Base-by-base conservation (phyloP, 2,797 vertebrate genomes). In the Chiloscyllium punctatum region DNA sequence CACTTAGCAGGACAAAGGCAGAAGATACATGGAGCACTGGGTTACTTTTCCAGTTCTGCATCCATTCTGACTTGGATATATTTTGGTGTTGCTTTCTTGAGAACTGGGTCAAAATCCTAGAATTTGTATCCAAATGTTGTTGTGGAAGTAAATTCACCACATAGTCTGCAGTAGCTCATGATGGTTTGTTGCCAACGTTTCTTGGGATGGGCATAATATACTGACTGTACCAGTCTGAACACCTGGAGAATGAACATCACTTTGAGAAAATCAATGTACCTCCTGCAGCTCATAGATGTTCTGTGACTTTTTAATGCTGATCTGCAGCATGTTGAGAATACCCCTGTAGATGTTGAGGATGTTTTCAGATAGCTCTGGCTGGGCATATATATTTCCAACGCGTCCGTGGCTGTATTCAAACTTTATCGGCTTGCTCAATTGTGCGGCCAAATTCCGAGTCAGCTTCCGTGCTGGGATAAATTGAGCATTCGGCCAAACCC, bases 321-420 rank as follows among this genome's bases (percentile, higher is more conserved):
- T 94, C 96, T 98, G 97, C 90, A 98, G 95, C 51, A 98, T 37
- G 91, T 98, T 98, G 95, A 98, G 62, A 96, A 98, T 96, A 96
- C 97, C 98, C 96, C 97, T 98, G 96, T 96, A 96, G 96, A 98
- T 68, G 95, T 98, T 99, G 95, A 98, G 96, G 5, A 97, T 96
- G 37, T 97, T 97, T 42, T 97, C 95, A 0, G 97, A 97, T 96
- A 98, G 91, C 1, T 97, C 96, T 48, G 95, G 95, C 0, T 98
- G 97, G 95, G 98, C 97, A 37, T 90, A 97, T 95, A 99, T 98
- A 88, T 97, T 96, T 53, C 96, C 96, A 51, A 98, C 23, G 0
- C 97, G 97, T 94, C 98, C 98, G 1, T 96, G 96, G 33, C 57
- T 95, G 68, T 98, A 98, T 87, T 98, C 97, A 96, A 99, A 99